A percentile compares a stretch with the other conserved stretches of the same genome.
Conservation (phyloP, 2,113 vertebrate genomes). For the Myotis lucifugus region DNA sequence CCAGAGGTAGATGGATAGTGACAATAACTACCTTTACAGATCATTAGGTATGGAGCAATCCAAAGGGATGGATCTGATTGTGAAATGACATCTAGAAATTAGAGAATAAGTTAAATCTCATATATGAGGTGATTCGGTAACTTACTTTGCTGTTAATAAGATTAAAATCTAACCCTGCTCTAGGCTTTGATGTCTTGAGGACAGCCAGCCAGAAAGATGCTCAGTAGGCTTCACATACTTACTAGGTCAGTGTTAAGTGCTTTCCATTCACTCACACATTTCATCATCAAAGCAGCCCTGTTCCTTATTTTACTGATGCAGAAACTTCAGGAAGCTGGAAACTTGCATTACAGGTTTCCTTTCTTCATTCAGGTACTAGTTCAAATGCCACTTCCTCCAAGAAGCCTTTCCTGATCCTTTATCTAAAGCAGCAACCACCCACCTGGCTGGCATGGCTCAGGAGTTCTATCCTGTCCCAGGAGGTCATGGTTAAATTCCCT, state of each 20-base stretch:
- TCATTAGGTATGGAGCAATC: neutral
- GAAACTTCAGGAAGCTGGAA: neutral
- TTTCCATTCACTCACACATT: neutral
- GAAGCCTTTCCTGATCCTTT: neutral
- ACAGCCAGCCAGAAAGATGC: neutral
- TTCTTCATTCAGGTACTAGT: neutral
- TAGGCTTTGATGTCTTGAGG: neutral
- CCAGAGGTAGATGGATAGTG: neutral
- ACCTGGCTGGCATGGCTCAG: too few species aligned
- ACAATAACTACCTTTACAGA: neutral
- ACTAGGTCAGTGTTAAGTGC: neutral
- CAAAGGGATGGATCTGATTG: neutral
- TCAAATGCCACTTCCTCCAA: neutral
- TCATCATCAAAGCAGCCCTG: neutral
- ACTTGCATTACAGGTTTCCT: neutral
- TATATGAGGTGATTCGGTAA: neutral
- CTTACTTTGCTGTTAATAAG: conserved; percentile 11
- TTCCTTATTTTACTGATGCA: conserved; percentile 3
- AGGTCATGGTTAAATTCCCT: too few species aligned
- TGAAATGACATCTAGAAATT: neutral
- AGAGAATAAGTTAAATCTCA: neutral
- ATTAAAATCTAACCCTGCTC: neutral
- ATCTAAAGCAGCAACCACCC: neutral
- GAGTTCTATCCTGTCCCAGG: too few species aligned
- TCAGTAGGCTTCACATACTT: neutral